Evolutionary conservation across 2,113 vertebrate genomes (phyloP).

Genomic region (Camelus bactrianus): DNA sequence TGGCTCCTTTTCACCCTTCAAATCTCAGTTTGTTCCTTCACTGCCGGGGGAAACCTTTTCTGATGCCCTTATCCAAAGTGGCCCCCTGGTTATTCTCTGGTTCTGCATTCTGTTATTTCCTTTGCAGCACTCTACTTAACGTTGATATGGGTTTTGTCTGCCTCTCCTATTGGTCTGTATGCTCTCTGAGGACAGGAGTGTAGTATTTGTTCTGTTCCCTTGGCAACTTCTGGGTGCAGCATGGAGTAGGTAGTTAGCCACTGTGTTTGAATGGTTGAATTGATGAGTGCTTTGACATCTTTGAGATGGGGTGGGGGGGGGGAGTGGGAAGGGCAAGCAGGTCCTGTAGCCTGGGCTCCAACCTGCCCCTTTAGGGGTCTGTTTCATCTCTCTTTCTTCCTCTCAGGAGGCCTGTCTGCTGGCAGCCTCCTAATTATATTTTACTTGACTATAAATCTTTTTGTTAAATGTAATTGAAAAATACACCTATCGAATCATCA

Average conservation of each 20-base stretch:
- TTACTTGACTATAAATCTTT: constrained; percentile 80
- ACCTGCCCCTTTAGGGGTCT: constrained; percentile 36
- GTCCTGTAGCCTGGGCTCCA: background rate
- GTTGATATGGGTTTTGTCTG: background rate
- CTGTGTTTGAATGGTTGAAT: background rate
- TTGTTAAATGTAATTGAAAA: constrained; percentile 83
- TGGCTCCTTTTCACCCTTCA: background rate
- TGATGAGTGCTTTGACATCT: constrained; percentile 24
- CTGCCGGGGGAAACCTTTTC: background rate
- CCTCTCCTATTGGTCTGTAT: background rate
- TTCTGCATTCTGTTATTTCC: background rate
- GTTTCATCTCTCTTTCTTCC: constrained; percentile 65
- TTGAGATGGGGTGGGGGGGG: background rate
- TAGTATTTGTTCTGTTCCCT: background rate
- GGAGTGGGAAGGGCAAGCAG: background rate
- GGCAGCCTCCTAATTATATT: constrained; percentile 80
- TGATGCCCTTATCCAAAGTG: background rate
- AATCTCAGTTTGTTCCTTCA: background rate
- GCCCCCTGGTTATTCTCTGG: background rate
- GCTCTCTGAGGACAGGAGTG: background rate
- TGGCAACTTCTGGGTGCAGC: background rate
- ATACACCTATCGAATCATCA: constrained; percentile 82
- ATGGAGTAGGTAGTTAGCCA: background rate
- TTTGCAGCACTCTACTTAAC: background rate
- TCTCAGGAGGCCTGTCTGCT: constrained; percentile 61